These are phyloP conservation scores for Cottus gobio DNA, from an alignment of 2,113 vertebrate species.

Conservation along the genomic window DNA sequence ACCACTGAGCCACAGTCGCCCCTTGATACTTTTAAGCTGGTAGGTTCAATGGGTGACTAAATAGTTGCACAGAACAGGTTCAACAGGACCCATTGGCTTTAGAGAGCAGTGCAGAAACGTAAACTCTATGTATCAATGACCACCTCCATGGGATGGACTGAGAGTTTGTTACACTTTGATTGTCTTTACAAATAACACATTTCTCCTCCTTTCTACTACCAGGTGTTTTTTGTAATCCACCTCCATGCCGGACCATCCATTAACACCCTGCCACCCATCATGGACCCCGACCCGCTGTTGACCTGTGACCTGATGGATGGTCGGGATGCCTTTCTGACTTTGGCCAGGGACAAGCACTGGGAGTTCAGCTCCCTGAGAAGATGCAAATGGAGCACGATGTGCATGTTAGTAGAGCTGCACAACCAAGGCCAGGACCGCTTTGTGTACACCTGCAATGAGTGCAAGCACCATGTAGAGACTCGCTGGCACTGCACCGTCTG, in stretches of 20 bases:
- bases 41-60: background rate
- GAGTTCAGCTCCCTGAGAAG: conserved; percentile 96
- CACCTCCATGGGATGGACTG: background rate
- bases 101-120: background rate
- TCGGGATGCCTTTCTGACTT: conserved; percentile 95
- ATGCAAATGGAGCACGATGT: conserved; percentile 97
- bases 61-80: background rate
- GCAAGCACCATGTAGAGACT: conserved; percentile 98
- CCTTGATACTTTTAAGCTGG: background rate
- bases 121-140: too few species aligned
- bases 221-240: conserved; percentile 99
- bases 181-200: background rate
- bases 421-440: conserved; percentile 99
- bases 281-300: conserved; percentile 93
- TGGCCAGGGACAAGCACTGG: conserved; percentile 98
- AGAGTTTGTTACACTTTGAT: background rate
- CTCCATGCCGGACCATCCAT: conserved; percentile 93
- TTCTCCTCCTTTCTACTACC: conserved; percentile 21
- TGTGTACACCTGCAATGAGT: conserved; percentile 99
- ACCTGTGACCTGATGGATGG: conserved; percentile 98
- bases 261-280: conserved; percentile 94
- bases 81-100: background rate
- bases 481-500: conserved; percentile 99
- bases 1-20: too few species aligned
- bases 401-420: conserved; percentile 98